Percentiles rank a stretch among this genome's conserved stretches.
These are phyloP conservation scores for Halisarca cf. caerulea DNA, from an alignment of 37 sponge, comb jelly and placozoan genomes.

Conservation along the genomic window DNA sequence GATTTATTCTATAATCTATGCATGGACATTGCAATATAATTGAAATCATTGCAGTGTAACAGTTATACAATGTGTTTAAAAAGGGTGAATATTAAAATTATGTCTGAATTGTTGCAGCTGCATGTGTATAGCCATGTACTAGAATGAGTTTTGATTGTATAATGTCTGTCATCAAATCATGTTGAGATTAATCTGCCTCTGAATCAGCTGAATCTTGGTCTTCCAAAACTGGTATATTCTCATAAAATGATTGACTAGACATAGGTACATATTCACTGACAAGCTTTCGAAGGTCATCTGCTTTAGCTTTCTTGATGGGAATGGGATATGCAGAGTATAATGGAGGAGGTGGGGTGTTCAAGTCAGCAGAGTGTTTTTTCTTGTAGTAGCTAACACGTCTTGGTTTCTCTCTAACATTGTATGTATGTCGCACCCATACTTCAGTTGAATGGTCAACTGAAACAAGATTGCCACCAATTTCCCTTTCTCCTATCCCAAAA, in stretches of 20 bases:
- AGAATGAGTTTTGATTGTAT: too few species aligned
- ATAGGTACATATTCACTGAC: conserved; percentile 32
- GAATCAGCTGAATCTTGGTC: too few species aligned
- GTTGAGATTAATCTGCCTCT: too few species aligned
- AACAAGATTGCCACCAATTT: conserved; percentile 11
- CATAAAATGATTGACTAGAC: conserved; percentile 42
- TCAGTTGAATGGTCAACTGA: conserved; percentile 15
- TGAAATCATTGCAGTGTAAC: too few species aligned
- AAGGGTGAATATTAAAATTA: too few species aligned
- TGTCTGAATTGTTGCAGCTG: too few species aligned
- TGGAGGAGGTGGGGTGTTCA: background rate
- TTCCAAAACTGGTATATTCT: conserved; percentile 18
- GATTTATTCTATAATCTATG: background rate
- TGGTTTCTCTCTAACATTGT: conserved; percentile 30
- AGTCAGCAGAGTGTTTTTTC: background rate
- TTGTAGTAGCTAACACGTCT: conserved; percentile 21
- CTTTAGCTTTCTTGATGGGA: conserved; percentile 53
- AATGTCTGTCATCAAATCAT: too few species aligned
- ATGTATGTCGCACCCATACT: conserved; percentile 39
- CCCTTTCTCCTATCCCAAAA: conserved; percentile 37
- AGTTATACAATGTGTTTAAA: too few species aligned
- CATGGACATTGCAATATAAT: too few species aligned
- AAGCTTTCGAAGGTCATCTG: conserved; percentile 44
- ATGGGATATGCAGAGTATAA: conserved; percentile 45
- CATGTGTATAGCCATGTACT: too few species aligned